These are phyloP conservation scores for Patella pellucida DNA, from an alignment of 2,888 invertebrate species.

Conservation along the genomic window DNA sequence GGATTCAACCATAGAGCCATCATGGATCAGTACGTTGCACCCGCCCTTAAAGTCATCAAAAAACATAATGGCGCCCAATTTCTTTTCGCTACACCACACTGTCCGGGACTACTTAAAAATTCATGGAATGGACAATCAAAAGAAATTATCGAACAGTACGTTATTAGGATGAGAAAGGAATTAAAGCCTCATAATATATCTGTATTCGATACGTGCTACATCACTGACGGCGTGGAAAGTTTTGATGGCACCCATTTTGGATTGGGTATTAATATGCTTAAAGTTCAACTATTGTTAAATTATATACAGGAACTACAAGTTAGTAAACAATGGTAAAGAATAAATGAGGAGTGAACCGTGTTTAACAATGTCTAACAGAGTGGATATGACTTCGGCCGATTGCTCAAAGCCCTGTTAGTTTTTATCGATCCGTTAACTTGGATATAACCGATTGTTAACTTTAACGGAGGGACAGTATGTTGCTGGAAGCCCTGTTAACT, in stretches of 20 bases:
- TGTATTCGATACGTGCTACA: constrained; percentile 29
- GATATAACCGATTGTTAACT: no score
- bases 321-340: constrained; percentile 16
- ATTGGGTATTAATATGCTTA: constrained; percentile 29
- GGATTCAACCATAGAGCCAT: constrained; percentile 20
- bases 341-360: no score
- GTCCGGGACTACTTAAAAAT: neutral
- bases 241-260: constrained; percentile 36
- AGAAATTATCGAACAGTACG: constrained; percentile 20
- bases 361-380: no score
- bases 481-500: no score
- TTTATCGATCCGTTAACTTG: no score
- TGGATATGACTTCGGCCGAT: no score
- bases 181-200: constrained; percentile 21
- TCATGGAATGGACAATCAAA: neutral
- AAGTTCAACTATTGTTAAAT: constrained; percentile 28
- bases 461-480: no score
- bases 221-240: constrained; percentile 34
- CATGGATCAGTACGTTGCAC: constrained; percentile 10
- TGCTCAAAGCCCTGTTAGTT: no score
- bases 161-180: constrained; percentile 11
- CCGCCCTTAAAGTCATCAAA: constrained; percentile 12
- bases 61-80: neutral
- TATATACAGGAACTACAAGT: constrained; percentile 28
- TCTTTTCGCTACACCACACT: neutral